Percentiles rank a stretch among this genome's conserved stretches.
Evolutionary conservation across 2,797 vertebrate species (phyloP).

Genomic region (Glossophaga mutica): DNA sequence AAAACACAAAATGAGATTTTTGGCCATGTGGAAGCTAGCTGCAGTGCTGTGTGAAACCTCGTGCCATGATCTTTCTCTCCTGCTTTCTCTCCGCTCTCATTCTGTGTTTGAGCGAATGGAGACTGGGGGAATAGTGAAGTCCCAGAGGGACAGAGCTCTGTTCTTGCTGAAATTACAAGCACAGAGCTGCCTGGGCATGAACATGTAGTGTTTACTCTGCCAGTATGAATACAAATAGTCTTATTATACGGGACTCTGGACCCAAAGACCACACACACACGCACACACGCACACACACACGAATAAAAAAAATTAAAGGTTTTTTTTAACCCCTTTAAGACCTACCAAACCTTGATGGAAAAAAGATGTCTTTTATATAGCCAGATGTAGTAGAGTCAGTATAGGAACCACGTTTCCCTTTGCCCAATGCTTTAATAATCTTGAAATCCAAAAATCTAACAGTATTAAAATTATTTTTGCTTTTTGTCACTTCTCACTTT

Average conservation of each 20-base stretch:
- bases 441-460: conserved; percentile 39
- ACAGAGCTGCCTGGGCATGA: conserved; percentile 87
- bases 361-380: background rate
- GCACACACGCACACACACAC: conserved; percentile 42
- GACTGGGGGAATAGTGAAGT: conserved; percentile 82
- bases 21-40: conserved; percentile 53
- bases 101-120: conserved; percentile 81
- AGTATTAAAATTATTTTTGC: background rate
- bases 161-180: conserved; percentile 88
- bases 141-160: conserved; percentile 85
- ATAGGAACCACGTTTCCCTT: background rate
- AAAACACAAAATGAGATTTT: conserved; percentile 72
- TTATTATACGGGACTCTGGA: conserved; percentile 86
- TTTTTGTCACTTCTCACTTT: conserved; percentile 31
- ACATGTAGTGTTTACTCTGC: conserved; percentile 88
- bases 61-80: conserved; percentile 80
- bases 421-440: conserved; percentile 29
- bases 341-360: background rate
- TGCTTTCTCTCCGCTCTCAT: conserved; percentile 75
- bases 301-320: conserved; percentile 70
- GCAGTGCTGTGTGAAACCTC: conserved; percentile 63
- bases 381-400: background rate
- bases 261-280: conserved; percentile 80
- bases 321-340: conserved; percentile 82
- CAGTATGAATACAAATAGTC: conserved; percentile 89